A percentile compares a stretch with the other conserved stretches of the same genome.
These are phyloP conservation scores for Labrus mixtus DNA, from an alignment of 2,113 vertebrate genomes.

Conservation along the genomic window DNA sequence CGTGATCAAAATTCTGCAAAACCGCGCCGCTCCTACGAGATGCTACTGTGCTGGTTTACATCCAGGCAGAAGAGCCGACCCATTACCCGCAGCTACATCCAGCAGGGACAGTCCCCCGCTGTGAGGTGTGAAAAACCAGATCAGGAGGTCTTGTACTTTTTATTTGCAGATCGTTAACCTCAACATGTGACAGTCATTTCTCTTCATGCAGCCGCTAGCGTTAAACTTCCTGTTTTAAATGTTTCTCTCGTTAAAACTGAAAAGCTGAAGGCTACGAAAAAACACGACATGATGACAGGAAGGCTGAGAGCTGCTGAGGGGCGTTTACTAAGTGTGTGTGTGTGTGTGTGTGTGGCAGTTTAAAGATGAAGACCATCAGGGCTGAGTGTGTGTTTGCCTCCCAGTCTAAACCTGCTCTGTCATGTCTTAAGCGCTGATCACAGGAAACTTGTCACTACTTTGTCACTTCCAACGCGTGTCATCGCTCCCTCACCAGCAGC, in stretches of 20 bases:
- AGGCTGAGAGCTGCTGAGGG: background rate
- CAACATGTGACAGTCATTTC: no score
- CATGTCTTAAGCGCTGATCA: slow-evolving; percentile 62
- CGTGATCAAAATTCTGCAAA: no score
- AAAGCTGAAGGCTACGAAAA: background rate
- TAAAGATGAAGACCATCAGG: slow-evolving; percentile 42
- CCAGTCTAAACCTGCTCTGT: slow-evolving; percentile 41
- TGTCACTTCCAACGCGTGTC: slow-evolving; percentile 56
- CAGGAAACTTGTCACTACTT: slow-evolving; percentile 58
- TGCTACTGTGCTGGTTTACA: no score
- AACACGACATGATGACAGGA: background rate
- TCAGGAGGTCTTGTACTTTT: no score
- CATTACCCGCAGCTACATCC: no score
- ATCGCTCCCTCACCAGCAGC: slow-evolving; percentile 28
- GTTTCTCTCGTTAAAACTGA: background rate
- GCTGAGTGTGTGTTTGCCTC: slow-evolving; percentile 36
- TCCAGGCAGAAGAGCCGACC: no score
- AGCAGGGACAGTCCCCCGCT: no score
- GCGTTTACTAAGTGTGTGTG: slow-evolving; percentile 10
- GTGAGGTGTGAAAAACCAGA: no score
- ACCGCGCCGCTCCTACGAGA: no score
- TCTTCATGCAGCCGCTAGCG: no score
- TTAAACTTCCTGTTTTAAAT: no score
- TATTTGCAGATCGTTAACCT: no score
- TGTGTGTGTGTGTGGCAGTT: slow-evolving; percentile 19